Conservation (phyloP, 2,113 vertebrate species). For the Orcinus orca region DNA sequence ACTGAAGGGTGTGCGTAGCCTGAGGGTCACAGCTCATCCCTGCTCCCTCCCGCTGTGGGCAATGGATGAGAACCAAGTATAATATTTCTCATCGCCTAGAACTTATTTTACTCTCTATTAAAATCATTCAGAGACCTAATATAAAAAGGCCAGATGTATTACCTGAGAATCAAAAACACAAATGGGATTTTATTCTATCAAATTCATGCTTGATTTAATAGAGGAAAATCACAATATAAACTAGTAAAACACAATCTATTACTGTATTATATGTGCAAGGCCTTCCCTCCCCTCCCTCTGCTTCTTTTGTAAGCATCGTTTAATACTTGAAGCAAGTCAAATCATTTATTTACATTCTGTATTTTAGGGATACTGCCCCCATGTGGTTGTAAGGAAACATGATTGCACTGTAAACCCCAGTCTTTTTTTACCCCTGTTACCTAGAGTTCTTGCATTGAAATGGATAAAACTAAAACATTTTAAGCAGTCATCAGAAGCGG, state of each 20-base stretch:
- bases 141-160: background rate
- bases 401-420: background rate
- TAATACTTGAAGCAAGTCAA: background rate
- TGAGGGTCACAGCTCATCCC: background rate
- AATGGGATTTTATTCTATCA: background rate
- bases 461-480: background rate
- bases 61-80: background rate
- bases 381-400: slow-evolving; percentile 12
- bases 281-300: background rate
- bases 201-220: background rate
- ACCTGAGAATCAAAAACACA: background rate
- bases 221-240: background rate
- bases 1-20: background rate
- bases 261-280: background rate
- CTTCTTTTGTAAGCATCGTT: background rate
- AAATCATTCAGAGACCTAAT: background rate
- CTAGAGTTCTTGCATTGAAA: background rate
- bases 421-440: background rate
- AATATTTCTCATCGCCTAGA: background rate
- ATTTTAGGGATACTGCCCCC: slow-evolving; percentile 46
- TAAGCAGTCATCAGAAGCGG: background rate
- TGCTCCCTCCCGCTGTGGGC: background rate
- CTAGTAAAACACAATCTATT: background rate
- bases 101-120: background rate
- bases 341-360: background rate